Percentiles rank a stretch among this genome's conserved stretches.
Conservation (phyloP, 2,888 invertebrate genomes). For the Proisotoma minuta region DNA sequence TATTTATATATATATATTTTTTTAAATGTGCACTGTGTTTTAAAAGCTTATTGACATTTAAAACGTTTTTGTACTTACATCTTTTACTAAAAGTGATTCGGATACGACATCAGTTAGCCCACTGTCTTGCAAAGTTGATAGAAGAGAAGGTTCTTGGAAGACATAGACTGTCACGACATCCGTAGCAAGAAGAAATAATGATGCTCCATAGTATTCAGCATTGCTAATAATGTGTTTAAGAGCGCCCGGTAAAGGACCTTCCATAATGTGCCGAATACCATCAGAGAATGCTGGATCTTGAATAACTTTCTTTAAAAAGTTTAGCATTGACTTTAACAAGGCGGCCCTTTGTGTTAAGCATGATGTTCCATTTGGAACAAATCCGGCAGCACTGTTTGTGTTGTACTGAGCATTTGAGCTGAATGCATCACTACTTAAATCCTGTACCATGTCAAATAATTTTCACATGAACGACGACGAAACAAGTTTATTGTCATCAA, state of each 20-base stretch:
- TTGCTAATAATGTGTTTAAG: constrained; percentile 79
- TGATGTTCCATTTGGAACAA: constrained; percentile 53
- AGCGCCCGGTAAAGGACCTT: constrained; percentile 72
- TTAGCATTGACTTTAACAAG: constrained; percentile 78
- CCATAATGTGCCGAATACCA: constrained; percentile 79
- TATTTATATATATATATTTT: not conserved
- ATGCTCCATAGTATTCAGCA: constrained; percentile 83
- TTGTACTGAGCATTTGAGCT: not conserved
- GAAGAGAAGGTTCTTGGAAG: constrained; percentile 73
- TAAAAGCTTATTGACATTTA: not conserved
- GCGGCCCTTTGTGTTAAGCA: constrained; percentile 79
- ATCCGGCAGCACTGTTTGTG: constrained; percentile 32
- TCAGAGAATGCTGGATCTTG: constrained; percentile 73
- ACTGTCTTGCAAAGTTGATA: constrained; percentile 79
- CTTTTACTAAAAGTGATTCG: constrained; percentile 75
- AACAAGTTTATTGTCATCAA: not conserved
- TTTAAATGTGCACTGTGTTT: not conserved
- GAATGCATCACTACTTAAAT: constrained; percentile 1
- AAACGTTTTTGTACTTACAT: constrained; percentile 54
- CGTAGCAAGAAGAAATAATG: constrained; percentile 73
- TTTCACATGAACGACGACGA: not conserved
- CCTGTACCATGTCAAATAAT: not conserved
- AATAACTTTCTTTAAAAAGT: constrained; percentile 81
- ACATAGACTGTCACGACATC: constrained; percentile 82
- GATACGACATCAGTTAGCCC: constrained; percentile 80